Conservation (phyloP, 2,113 vertebrate genomes). For the Symphodus melops region DNA sequence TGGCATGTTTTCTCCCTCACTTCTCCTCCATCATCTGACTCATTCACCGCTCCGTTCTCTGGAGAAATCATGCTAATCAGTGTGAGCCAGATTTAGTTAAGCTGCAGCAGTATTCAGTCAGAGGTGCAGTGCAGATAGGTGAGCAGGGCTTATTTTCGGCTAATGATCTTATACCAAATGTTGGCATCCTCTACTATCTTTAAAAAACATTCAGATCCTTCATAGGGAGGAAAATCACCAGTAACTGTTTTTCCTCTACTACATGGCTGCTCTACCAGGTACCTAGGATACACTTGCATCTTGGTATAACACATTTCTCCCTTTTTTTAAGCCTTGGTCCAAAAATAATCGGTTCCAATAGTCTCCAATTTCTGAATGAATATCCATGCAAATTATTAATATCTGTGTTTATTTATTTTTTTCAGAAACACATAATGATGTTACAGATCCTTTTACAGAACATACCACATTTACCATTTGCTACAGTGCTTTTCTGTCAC, state of each 20-base stretch:
- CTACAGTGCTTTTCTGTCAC: no score
- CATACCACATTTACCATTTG: no score
- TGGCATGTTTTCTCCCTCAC: slow-evolving; percentile 36
- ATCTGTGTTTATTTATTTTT: no score
- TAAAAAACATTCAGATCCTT: background rate
- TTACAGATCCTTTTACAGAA: no score
- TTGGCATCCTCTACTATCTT: slow-evolving; percentile 2
- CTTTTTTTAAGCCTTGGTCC: background rate
- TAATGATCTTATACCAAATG: slow-evolving; percentile 48
- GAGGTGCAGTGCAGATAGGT: slow-evolving; percentile 33
- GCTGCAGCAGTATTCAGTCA: slow-evolving; percentile 43
- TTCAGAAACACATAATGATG: no score
- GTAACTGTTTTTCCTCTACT: background rate
- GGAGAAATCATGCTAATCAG: slow-evolving; percentile 65
- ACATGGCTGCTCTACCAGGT: background rate
- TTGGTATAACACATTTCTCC: background rate
- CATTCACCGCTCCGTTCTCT: slow-evolving; percentile 55
- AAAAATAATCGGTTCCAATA: no score
- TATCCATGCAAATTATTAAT: no score
- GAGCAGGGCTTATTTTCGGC: slow-evolving; percentile 48
- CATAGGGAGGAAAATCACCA: background rate
- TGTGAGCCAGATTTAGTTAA: slow-evolving; percentile 35
- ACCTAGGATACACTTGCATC: background rate
- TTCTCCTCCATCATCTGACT: slow-evolving; percentile 55
- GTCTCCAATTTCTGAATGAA: no score